A percentile compares a stretch with the other conserved stretches of the same genome.
phyloP scores from a whole-genome alignment of 2,797 vertebrate genomes.

The Diceros bicornis region DNA sequence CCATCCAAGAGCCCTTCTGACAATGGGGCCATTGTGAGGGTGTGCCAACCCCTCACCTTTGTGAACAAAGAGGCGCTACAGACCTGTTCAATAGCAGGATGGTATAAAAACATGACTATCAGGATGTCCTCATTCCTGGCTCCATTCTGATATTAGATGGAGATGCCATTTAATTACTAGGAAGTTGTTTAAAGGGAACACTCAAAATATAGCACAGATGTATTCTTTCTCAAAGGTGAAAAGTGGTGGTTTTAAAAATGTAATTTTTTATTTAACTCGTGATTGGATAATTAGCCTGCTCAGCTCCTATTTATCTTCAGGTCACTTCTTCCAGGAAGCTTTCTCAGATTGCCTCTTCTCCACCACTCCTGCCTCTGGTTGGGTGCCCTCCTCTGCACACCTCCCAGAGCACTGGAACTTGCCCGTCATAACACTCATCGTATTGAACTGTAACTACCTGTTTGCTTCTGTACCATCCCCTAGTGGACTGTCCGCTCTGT shows the following conservation, averaged over 20 bases:
- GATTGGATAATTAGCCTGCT: neutral
- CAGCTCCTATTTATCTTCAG: neutral
- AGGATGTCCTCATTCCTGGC: neutral
- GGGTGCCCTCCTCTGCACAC: rapidly evolving
- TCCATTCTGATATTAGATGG: neutral
- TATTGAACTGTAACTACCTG: rapidly evolving
- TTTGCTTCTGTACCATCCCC: neutral
- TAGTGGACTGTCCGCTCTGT: neutral
- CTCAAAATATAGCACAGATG: neutral
- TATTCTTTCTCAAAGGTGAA: conserved; percentile 6
- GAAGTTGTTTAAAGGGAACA: neutral
- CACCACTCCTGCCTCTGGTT: neutral
- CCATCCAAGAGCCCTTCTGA: neutral
- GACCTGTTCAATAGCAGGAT: neutral
- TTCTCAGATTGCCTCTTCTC: neutral
- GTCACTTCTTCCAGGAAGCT: conserved; percentile 31
- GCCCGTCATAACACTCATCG: neutral
- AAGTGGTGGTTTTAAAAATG: neutral
- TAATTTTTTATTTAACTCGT: neutral
- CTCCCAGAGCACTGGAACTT: neutral
- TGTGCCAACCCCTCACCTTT: neutral
- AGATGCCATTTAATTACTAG: neutral
- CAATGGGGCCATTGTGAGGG: neutral
- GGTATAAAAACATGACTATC: neutral
- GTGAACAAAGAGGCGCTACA: neutral